These are phyloP conservation scores for Ichneumoninae sp. DNA, from an alignment of 2,888 invertebrate genomes.

Conservation along the genomic window DNA sequence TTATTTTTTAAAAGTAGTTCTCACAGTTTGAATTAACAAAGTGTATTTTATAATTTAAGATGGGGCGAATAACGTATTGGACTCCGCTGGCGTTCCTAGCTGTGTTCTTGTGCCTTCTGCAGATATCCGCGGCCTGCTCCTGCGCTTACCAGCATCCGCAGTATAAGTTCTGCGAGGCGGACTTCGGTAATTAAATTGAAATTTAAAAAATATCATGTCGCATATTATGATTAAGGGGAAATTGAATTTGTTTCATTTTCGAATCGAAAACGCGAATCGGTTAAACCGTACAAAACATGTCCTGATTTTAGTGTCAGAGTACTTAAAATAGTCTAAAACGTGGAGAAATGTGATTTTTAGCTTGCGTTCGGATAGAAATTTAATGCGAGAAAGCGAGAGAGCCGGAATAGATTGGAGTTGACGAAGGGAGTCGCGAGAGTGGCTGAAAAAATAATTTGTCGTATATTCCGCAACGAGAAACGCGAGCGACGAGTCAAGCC, in stretches of 20 bases:
- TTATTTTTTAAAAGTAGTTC: neutral
- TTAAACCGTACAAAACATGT: no score
- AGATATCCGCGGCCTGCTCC: conserved; percentile 87
- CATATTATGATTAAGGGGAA: neutral
- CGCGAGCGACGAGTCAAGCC: no score
- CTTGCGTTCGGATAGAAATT: no score
- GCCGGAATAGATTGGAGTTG: no score
- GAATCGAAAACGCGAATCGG: neutral
- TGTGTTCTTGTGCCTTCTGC: conserved; percentile 84
- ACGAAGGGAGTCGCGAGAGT: no score
- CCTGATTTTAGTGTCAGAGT: no score
- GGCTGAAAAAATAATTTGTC: no score
- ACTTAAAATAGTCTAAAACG: no score
- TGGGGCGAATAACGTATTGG: conserved; percentile 76
- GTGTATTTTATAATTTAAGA: conserved; percentile 74
- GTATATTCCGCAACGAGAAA: no score
- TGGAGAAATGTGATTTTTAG: no score
- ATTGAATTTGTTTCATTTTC: neutral
- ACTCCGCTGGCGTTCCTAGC: conserved; percentile 81
- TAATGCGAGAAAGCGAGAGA: no score
- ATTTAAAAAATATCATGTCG: conserved; percentile 12
- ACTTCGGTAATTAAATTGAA: conserved; percentile 88
- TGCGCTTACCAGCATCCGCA: conserved; percentile 91
- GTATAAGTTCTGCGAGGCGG: conserved; percentile 89
- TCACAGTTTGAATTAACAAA: conserved; percentile 2